Evolutionary conservation across 2,113 vertebrate genomes (phyloP), one percentile per base, ranked within the genome.

Genomic region (Pelvicachromis taeniatus): DNA sequence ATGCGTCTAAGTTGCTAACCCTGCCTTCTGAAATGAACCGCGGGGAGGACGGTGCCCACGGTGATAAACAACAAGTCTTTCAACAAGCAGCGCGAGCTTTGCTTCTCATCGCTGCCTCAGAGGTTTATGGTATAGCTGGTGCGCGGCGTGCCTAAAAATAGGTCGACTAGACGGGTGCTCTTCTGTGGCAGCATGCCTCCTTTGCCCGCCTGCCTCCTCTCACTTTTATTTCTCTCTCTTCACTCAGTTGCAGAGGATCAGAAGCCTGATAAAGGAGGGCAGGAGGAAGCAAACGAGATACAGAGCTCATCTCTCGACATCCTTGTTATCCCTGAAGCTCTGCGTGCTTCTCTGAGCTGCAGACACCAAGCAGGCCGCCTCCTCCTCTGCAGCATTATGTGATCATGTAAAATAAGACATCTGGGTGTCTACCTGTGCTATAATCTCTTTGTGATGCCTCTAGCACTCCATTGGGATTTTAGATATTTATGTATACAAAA

Each of bases 221-320:
- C 92, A 92, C 89, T 88, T 87, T 87, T 68, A 85, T 92, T 94
- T 88, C 80, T 75, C 77, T 87, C 81, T 54, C 80, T 87, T 85
- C 65, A 33, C 83, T 88, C 89, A 93, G 93, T 55, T 79, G 83
- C 88, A 40, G 87, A 92, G 89, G 85, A 93, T 70, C 81, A 23
- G 86, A 88, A 84, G 84, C 83, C 89, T 81, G 86, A 85, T 70
- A 81, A 85, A 89, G 61, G 84, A 90, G 80, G 90, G 75, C 81
- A 84, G 85, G 82, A 90, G 83, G 75, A 86, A 87, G 82, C 77
- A 12, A 78, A 70, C 31, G 16, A 80, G 83, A 87, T 84, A 80
- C 9, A 13, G 42, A 78, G 83, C 77, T 78, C 65, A 55, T 80
- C 53, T 85, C 63, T 77, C 80, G 63, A 52, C 84, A 80, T 87